Base-by-base conservation (phyloP, 2,888 invertebrate species). In the Glaucopsyche alexis region DNA sequence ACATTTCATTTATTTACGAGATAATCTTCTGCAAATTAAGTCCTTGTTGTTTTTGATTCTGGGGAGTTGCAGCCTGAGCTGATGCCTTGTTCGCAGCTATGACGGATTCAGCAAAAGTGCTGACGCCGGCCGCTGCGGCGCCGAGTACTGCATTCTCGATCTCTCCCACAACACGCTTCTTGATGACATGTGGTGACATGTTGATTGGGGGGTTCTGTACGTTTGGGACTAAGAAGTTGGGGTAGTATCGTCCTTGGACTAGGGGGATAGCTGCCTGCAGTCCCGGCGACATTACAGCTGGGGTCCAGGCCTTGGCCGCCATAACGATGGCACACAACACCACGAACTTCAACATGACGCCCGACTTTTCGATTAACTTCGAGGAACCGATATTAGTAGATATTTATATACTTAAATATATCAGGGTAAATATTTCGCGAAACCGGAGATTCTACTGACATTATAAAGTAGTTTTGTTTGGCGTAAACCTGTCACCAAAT, bases 401-500 rank as follows among this genome's bases (percentile, higher is more conserved):
- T 29, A 38, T 29, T 29, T 60, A 60, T 60, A 60, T 60, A 60
- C 19, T 5, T 1, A 47, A 60, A 5, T 5, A 1, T 19, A 29
- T 11, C 13, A 55, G 55, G 19, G 55, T 19, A 19, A 55, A 55
- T 9, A 29, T 29, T 19, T 55, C 8, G 16, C 9, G 29, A 60
- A 60, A 60, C 60, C 60, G 60, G 60, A 60, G 60, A 38, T 60
- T 29, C 60, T 29, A 60, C 29, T 60, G 60, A 60, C 60, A 60
- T 60, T 60, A 60, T 29, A 38, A 60, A 60, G 11, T 5, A 4
- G 5, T 42, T 42, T 60, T 60, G n/a, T 55, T 55, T 11, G 29
- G 16, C 29, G 13, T 60, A 60, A 60, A 29, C 6, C 29, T 14
- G 19, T 55, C 29, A 29, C 11, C 60, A 11, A 38, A 29, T 29